Evolutionary conservation across 2,797 vertebrate species (phyloP).

Genomic region (Acropternis orthonyx): DNA sequence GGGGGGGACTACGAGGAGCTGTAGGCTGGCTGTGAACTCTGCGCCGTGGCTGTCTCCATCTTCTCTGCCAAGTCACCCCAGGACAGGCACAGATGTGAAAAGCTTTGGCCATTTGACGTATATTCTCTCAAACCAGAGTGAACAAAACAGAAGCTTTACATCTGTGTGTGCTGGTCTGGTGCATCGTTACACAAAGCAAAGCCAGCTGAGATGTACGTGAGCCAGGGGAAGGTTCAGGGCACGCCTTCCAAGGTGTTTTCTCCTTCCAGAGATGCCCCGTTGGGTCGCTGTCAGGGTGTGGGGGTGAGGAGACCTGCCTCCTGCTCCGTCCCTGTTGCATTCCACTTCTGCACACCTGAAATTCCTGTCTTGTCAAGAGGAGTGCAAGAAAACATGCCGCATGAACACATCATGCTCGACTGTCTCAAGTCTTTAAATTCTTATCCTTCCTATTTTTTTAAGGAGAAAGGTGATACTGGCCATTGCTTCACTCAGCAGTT

Average conservation of each 20-base stretch:
- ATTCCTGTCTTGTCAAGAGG: constrained; percentile 20
- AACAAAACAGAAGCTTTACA: constrained; percentile 40
- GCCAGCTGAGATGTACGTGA: not conserved
- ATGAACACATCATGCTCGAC: constrained; percentile 1
- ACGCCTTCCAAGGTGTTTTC: not conserved
- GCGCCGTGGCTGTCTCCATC: constrained; percentile 19
- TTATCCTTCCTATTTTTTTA: constrained; percentile 55
- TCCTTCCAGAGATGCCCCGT: not conserved
- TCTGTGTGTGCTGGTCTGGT: constrained; percentile 16
- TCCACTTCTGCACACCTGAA: constrained; percentile 35
- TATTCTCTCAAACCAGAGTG: not conserved
- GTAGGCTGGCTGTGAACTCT: constrained; percentile 70
- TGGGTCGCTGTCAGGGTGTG: not conserved
- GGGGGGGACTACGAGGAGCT: constrained; percentile 96
- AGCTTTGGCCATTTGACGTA: not conserved
- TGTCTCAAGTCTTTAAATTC: constrained; percentile 28
- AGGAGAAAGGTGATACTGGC: constrained; percentile 16
- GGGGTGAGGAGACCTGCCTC: not conserved
- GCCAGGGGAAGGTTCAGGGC: not conserved
- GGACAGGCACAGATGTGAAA: constrained; percentile 1
- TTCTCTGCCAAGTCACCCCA: not conserved
- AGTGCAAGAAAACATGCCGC: constrained; percentile 24
- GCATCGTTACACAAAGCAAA: not conserved
- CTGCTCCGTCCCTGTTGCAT: not conserved
- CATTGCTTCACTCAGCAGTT: constrained; percentile 12